These are phyloP conservation scores for Zhuqinia jingwanae DNA, from an alignment of 2,888 invertebrate genomes.

Conservation along the genomic window DNA sequence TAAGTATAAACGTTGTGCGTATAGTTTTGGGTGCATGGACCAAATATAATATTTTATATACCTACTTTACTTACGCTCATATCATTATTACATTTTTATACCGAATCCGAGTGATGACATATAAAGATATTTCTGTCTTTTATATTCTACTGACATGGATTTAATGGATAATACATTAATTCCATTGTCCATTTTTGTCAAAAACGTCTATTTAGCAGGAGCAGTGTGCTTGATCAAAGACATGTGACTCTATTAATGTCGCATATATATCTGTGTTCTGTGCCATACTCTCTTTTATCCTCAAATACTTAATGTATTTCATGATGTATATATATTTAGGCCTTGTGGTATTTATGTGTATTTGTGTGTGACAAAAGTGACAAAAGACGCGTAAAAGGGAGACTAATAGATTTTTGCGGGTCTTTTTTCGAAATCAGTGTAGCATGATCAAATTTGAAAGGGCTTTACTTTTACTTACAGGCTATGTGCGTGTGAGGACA, in stretches of 20 bases:
- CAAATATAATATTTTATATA: not conserved
- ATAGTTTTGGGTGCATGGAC: no score
- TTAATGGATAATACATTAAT: constrained; percentile 68
- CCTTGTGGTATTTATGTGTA: constrained; percentile 57
- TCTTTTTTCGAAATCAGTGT: constrained; percentile 73
- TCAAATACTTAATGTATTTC: not conserved
- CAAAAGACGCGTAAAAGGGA: constrained; percentile 49
- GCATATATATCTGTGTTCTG: not conserved
- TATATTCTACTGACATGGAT: constrained; percentile 4
- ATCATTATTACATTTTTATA: no score
- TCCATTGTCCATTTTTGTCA: constrained; percentile 60
- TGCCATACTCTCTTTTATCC: not conserved
- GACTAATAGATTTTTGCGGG: constrained; percentile 75
- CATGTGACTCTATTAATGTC: constrained; percentile 57
- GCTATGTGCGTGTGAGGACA: not conserved
- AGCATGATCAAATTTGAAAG: constrained; percentile 68
- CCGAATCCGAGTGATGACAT: not conserved
- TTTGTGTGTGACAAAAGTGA: constrained; percentile 51
- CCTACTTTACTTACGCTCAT: not conserved
- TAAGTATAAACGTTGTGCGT: no score
- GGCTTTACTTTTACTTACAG: constrained; percentile 27
- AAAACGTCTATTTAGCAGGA: constrained; percentile 35
- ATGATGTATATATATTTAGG: constrained; percentile 32
- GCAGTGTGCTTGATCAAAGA: constrained; percentile 48
- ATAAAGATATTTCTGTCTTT: constrained; percentile 50